Base-by-base conservation (phyloP, 1,140 invertebrate genomes). In the Aphidius gifuensis region DNA sequence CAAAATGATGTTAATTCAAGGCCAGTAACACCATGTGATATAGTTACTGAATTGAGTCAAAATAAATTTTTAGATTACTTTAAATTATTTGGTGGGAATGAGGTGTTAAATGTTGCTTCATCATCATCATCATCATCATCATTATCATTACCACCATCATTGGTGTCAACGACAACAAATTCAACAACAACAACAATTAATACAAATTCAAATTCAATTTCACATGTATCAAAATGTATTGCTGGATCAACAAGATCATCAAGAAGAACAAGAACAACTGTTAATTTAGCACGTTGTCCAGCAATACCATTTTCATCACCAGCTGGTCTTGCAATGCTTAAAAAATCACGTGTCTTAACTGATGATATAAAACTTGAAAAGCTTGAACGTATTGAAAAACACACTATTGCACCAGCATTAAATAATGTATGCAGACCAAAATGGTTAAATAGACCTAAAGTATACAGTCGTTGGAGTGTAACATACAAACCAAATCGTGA, bases 221-320 rank as follows among this genome's bases (percentile, higher is more conserved):
- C 58, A 32, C 11, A 43, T 42, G 11, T 43, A 9, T 40, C 48
- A 51, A 23, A 39, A 16, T 40, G 23, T 40, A n/a, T 42, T 55
- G 55, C 23, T 42, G 61, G 58, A 39, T 23, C 59, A 39, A 9
- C 51, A 67, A 69, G 82, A 48, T 69, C 75, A 21, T 80, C 83
- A 3, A 67, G 80, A 44, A 76, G 83, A 32, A 80, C 81, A 62
- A 72, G 82, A 32, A 73, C 76, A 44, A 71, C 78, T 16, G 74
- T 82, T 46, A 84, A 80, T 42, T 73, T 84, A 7, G 74, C 78
- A 51, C 74, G 82, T 47, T 84, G 77, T 63, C 68, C 82, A 11
- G 76, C 76, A 50, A 84, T 85, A 47, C 83, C 84, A 9, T 82
- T 85, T 62, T 85, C 84, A 4, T 85, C 84, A 21, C 84, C 84